Evolutionary conservation across 1,140 invertebrate genomes (phyloP).

Genomic region (Chymomyza costata): DNA sequence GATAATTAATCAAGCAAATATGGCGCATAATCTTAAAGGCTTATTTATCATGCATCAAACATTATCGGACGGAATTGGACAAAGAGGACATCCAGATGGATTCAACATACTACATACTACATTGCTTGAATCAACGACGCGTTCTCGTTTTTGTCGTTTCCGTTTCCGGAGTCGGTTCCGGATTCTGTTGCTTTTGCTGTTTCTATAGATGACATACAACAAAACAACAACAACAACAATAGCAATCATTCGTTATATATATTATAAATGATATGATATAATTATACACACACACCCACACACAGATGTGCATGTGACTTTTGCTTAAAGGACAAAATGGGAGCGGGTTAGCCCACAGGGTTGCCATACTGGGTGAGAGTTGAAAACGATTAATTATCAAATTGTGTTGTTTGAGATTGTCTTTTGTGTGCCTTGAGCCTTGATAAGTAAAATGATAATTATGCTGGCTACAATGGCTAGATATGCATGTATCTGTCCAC

Average conservation of each 20-base stretch:
- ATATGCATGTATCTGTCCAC: not conserved
- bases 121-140: conserved; percentile 13
- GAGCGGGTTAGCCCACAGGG: too few species aligned
- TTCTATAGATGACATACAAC: too few species aligned
- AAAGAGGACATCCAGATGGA: not conserved
- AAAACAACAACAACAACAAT: too few species aligned
- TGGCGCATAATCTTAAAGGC: conserved; percentile 7
- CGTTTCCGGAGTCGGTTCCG: too few species aligned
- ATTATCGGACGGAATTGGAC: not conserved
- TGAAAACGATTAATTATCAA: conserved; percentile 42
- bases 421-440: conserved; percentile 24
- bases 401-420: conserved; percentile 37
- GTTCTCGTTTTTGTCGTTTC: conserved; percentile 29
- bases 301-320: too few species aligned
- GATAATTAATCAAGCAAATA: conserved; percentile 12
- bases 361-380: conserved; percentile 15
- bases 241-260: conserved; percentile 17
- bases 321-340: too few species aligned
- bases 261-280: conserved; percentile 35
- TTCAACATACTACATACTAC: conserved; percentile 2
- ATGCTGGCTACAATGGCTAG: conserved; percentile 15
- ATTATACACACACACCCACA: too few species aligned
- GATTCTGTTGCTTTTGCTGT: too few species aligned
- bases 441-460: conserved; percentile 21
- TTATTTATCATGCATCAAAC: conserved; percentile 9